phyloP scores from a whole-genome alignment of 2,888 invertebrate genomes.

The Heliothis peltigera region DNA sequence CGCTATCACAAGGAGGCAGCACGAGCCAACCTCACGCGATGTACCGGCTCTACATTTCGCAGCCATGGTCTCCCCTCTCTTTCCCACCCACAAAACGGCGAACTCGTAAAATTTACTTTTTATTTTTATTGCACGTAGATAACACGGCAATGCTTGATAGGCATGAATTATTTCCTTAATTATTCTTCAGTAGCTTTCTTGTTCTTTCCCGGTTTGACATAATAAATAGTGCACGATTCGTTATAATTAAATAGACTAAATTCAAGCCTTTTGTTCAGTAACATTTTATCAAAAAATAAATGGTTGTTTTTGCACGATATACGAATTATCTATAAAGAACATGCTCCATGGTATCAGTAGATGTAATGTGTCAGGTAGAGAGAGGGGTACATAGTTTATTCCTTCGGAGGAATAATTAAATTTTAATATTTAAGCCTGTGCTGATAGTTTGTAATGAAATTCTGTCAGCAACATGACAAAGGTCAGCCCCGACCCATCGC shows the following conservation, averaged over 20 bases:
- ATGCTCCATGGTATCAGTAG: neutral
- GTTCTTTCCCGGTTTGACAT: slow-evolving; percentile 19
- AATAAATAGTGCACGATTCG: slow-evolving; percentile 31
- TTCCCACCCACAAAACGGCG: slow-evolving; percentile 42
- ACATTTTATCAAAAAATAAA: slow-evolving; percentile 13
- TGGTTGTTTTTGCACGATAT: neutral
- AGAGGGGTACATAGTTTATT: slow-evolving; percentile 9
- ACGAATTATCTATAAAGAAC: neutral
- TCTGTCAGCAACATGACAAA: slow-evolving; percentile 51
- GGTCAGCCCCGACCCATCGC: slow-evolving; percentile 29
- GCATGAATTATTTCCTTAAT: slow-evolving; percentile 40
- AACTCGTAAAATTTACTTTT: slow-evolving; percentile 47
- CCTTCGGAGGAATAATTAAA: slow-evolving; percentile 37
- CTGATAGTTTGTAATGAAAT: slow-evolving; percentile 42
- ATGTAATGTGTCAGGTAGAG: slow-evolving; percentile 9
- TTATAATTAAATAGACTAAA: slow-evolving; percentile 15
- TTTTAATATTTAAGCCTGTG: slow-evolving; percentile 41
- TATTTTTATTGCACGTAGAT: slow-evolving; percentile 47
- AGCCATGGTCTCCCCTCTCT: slow-evolving; percentile 53
- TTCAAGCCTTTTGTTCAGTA: slow-evolving; percentile 1
- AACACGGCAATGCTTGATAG: slow-evolving; percentile 49
- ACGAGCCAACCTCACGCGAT: slow-evolving; percentile 66
- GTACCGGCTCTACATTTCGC: slow-evolving; percentile 35
- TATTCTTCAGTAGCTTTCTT: slow-evolving; percentile 36
- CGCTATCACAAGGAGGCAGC: slow-evolving; percentile 60